Evolutionary conservation across 2,888 invertebrate genomes (phyloP).

Genomic region (Dryococelus australis): DNA sequence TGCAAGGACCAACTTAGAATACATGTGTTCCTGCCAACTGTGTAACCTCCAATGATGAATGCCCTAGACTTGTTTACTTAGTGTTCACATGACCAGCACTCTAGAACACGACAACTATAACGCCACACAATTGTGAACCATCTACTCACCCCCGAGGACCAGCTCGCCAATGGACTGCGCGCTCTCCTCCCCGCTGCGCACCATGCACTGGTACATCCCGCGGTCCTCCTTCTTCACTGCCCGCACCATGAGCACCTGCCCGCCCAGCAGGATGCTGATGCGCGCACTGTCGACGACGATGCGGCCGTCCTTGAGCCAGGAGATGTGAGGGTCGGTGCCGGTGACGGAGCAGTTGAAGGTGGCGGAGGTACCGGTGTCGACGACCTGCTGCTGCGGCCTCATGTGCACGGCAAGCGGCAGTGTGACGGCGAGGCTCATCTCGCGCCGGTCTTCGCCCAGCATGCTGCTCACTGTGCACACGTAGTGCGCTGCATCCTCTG

Average conservation of each 20-base stretch:
- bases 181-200: constrained; percentile 53
- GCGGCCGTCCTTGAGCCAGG: constrained; percentile 59
- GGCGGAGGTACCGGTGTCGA: constrained; percentile 84
- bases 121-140: background rate
- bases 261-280: constrained; percentile 38
- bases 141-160: constrained; percentile 49
- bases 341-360: constrained; percentile 87
- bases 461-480: constrained; percentile 86
- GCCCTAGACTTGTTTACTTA: background rate
- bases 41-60: background rate
- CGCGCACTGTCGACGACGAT: constrained; percentile 51
- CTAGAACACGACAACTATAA: background rate
- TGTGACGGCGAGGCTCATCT: constrained; percentile 75
- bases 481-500: constrained; percentile 81
- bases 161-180: constrained; percentile 53
- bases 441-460: constrained; percentile 77
- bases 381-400: constrained; percentile 77
- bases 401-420: constrained; percentile 79
- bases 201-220: constrained; percentile 62
- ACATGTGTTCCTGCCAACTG: background rate
- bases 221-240: constrained; percentile 57
- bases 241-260: constrained; percentile 52
- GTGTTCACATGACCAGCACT: background rate
- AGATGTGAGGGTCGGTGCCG: constrained; percentile 60
- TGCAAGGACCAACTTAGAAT: constrained; percentile 44